Percentiles rank a stretch among this genome's conserved stretches.
Evolutionary conservation across 2,888 invertebrate species (phyloP).

Genomic region (Deilephila elpenor): DNA sequence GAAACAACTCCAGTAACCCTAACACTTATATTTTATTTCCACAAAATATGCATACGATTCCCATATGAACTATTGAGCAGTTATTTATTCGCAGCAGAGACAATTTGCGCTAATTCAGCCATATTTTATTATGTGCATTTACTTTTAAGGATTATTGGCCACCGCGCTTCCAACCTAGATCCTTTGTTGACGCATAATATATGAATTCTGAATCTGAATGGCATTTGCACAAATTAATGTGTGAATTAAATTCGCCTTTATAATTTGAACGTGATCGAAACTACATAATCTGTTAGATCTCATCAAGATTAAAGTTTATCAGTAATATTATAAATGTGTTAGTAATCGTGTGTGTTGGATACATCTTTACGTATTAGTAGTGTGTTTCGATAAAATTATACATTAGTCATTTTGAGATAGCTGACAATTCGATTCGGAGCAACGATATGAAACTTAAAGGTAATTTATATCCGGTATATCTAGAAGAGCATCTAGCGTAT

Average conservation of each 20-base stretch:
- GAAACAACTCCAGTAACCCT: not conserved
- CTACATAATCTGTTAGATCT: not conserved
- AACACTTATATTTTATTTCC: not conserved
- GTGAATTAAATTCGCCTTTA: not conserved
- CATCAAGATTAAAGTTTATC: too few relatives aligned
- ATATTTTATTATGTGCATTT: slow-evolving; percentile 7
- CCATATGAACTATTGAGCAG: not conserved
- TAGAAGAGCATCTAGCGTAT: too few relatives aligned
- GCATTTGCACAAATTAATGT: not conserved
- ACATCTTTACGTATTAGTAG: too few relatives aligned
- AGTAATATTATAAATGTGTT: too few relatives aligned
- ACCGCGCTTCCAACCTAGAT: slow-evolving; percentile 10
- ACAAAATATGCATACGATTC: not conserved
- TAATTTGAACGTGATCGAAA: slow-evolving; percentile 3
- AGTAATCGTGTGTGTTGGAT: too few relatives aligned
- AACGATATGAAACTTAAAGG: too few relatives aligned
- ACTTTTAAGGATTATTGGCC: not conserved
- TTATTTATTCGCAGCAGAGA: not conserved
- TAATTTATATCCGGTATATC: too few relatives aligned
- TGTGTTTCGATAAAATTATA: not conserved
- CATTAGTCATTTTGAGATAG: not conserved
- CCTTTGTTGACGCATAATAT: not conserved
- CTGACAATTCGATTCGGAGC: not conserved
- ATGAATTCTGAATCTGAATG: not conserved
- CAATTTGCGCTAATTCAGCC: not conserved